Evolutionary conservation across 2,113 vertebrate genomes (phyloP), one percentile per base, ranked within the genome.

Genomic region (Silurus glanis): DNA sequence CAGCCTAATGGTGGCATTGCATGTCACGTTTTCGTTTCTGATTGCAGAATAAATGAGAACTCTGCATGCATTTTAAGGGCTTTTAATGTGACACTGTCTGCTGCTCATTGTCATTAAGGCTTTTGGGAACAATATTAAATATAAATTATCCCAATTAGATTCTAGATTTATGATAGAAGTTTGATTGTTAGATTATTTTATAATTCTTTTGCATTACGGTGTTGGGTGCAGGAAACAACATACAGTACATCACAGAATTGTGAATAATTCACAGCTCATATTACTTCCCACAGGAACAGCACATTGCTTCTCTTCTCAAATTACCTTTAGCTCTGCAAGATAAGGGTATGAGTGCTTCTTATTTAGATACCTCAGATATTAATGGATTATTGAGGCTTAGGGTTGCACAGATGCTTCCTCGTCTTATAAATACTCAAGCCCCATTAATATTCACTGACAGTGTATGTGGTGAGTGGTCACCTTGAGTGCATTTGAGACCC

Each of bases 41-140:
- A 89, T 88, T 88, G 82, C 59, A 71, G 72, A 89, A 84, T 86
- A 80, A 89, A 89, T 87, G 81, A 83, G 51, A 74, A 59, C 84
- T 82, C 81, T 67, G 58, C 89, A 89, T 88, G 84, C 79, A 87
- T 86, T 88, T 88, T 84, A 86, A 85, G 53, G 56, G 80, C 74
- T 87, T 89, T 89, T 88, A 81, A 88, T 89, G 86, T 87, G 89
- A 84, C 81, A 88, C 84, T 87, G 83, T 83, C 89, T 87, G 86
- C 84, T 86, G 84, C 84, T 89, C 69, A 59, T 49, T 86, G 80
- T 86, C 84, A 89, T 88, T 88, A 88, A 84, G 66, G 67, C 81
- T 86, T 61, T 89, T 76, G 83, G 74, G 83, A 87, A 87, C 56
- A 83, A 83, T 87, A 85, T 85, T 82, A 80, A 88, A 89, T 81